Conservation (phyloP, 1,140 invertebrate genomes). For the Camponotus vicinus region DNA sequence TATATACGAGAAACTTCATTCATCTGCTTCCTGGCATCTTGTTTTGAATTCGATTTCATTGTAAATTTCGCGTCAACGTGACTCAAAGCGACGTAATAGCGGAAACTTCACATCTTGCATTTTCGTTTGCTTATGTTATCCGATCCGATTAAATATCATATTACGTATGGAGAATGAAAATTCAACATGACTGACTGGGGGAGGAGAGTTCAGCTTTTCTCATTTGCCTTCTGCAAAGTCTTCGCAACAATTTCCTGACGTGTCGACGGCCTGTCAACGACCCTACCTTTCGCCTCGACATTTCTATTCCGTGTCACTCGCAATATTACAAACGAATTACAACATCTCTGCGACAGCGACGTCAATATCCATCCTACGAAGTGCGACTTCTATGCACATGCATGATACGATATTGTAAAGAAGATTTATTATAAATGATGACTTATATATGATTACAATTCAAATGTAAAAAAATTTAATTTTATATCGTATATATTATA, state of each 20-base stretch:
- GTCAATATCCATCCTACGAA: slow-evolving; percentile 2
- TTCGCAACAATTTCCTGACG: slow-evolving; percentile 42
- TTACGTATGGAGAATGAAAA: slow-evolving; percentile 32
- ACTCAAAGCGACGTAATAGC: background rate
- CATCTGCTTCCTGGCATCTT: background rate
- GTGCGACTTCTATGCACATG: slow-evolving; percentile 28
- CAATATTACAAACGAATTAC: slow-evolving; percentile 44
- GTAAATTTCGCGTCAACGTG: background rate
- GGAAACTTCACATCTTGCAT: slow-evolving; percentile 22
- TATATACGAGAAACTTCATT: slow-evolving; percentile 13
- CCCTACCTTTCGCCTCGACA: slow-evolving; percentile 8
- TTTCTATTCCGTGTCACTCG: slow-evolving; percentile 45
- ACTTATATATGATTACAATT: too few relatives aligned
- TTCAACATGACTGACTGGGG: background rate
- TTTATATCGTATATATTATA: background rate
- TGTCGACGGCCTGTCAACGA: slow-evolving; percentile 45
- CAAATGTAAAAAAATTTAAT: background rate
- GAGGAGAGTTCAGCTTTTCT: slow-evolving; percentile 19
- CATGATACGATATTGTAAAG: background rate
- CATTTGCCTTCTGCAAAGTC: slow-evolving; percentile 24
- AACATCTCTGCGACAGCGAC: background rate
- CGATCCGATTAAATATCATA: slow-evolving; percentile 16
- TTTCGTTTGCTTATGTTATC: background rate
- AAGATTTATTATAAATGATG: slow-evolving; percentile 1
- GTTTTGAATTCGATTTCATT: slow-evolving; percentile 6